Evolutionary conservation across 2,797 vertebrate genomes (phyloP), one percentile per base, ranked within the genome.

Genomic region (Cyclopterus lumpus): DNA sequence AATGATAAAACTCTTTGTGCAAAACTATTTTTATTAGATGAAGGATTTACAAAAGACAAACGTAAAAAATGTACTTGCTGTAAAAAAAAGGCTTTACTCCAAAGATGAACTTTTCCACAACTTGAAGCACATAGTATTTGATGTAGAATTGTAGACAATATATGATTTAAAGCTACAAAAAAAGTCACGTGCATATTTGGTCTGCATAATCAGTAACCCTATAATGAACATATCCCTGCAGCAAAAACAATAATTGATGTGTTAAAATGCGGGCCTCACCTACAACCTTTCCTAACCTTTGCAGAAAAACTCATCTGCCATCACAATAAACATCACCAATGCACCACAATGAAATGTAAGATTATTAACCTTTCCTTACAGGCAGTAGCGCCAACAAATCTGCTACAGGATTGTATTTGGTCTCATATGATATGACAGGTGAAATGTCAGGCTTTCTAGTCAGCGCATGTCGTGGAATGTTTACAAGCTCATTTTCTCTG

Each of bases 401-500:
- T 69, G 20, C 12, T 57, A 48, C 64, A 74, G 42, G 59, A 51
- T 44, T 71, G 60, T 58, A 75, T 89, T 83, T 84, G 36, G 81
- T 74, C 70, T 79, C 18, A 32, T 58, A 46, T 51, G 65, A 67
- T 82, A 71, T 63, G 58, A 80, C 5, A 10, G 59, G 46, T 83
- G 85, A 81, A 73, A 77, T 75, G 83, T 84, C 32, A 80, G 49
- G 34, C 12, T 46, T 80, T 82, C 88, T 40, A 77, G 92, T 91
- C 77, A 8, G 77, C 11, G 67, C 92, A 84, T 55, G 92, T 30
- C 38, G 7, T 71, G 87, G 91, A 92, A 91, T 91, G 90, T 81
- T 86, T 63, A 67, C 68, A 36, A 73, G 76, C 77, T 84, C 34
- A 42, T 77, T 84, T 69, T 54, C 63, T 70, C 61, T 89, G 91